These are phyloP conservation scores for Alca torda DNA, from an alignment of 2,797 vertebrate species.

Conservation along the genomic window DNA sequence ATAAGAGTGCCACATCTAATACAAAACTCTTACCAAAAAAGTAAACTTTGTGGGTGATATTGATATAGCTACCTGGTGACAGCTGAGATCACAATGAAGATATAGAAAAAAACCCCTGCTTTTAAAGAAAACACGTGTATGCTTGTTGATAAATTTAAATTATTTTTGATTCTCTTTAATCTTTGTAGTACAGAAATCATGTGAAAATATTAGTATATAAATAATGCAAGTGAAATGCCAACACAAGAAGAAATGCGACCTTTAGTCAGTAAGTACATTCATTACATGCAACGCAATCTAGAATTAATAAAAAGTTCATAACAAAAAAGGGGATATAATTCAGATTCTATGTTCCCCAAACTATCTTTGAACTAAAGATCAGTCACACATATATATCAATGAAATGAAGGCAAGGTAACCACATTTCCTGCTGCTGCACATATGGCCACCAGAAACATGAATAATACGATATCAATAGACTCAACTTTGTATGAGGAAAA, in stretches of 20 bases:
- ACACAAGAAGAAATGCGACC: neutral
- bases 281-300: neutral
- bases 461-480: neutral
- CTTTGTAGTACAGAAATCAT: neutral
- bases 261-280: neutral
- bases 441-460: neutral
- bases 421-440: neutral
- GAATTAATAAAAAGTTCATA: neutral
- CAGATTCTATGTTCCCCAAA: neutral
- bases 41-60: neutral
- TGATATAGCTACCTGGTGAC: neutral
- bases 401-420: neutral
- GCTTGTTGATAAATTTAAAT: neutral
- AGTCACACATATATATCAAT: no score
- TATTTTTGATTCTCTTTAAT: neutral
- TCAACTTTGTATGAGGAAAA: neutral
- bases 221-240: neutral
- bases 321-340: neutral
- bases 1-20: neutral
- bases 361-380: neutral
- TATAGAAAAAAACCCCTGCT: rapidly evolving
- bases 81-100: neutral
- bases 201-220: neutral
- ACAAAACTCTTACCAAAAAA: neutral
- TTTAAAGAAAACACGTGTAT: neutral